phyloP scores from a whole-genome alignment of 2,888 invertebrate species.

The Altica lythri region DNA sequence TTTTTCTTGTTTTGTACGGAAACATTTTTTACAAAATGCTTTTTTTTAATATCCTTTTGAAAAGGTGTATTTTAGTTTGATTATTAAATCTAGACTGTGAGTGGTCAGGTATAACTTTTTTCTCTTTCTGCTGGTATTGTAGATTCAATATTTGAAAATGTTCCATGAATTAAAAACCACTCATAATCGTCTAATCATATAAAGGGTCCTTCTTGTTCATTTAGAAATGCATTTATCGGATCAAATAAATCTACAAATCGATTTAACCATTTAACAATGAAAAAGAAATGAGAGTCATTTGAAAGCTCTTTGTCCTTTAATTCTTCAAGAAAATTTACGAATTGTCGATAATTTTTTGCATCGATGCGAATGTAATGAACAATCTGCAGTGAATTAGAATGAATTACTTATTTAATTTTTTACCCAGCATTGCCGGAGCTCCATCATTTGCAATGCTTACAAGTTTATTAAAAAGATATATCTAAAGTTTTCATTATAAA shows the following conservation, averaged over 20 bases:
- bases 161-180: slow-evolving; percentile 21
- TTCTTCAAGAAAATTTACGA: slow-evolving; percentile 24
- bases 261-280: slow-evolving; percentile 17
- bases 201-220: background rate
- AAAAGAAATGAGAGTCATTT: slow-evolving; percentile 11
- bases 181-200: slow-evolving; percentile 6
- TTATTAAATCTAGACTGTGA: slow-evolving; percentile 8
- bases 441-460: slow-evolving; percentile 22
- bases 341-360: slow-evolving; percentile 25
- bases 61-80: slow-evolving; percentile 20
- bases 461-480: slow-evolving; percentile 22
- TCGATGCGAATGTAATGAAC: slow-evolving; percentile 18
- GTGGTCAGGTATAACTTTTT: slow-evolving; percentile 21
- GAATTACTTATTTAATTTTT: slow-evolving; percentile 19
- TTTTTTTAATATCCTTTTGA: slow-evolving; percentile 21
- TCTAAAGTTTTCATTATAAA: slow-evolving; percentile 18
- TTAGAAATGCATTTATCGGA: slow-evolving; percentile 13
- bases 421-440: slow-evolving; percentile 23
- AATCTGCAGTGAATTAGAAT: slow-evolving; percentile 20
- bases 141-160: slow-evolving; percentile 24
- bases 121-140: slow-evolving; percentile 13
- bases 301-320: slow-evolving; percentile 14
- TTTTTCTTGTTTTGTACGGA: slow-evolving; percentile 23
- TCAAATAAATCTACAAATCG: slow-evolving; percentile 18
- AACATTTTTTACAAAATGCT: slow-evolving; percentile 16